A percentile compares a stretch with the other conserved stretches of the same genome.
These are phyloP conservation scores for Zaprionus inermis DNA, from an alignment of 1,140 invertebrate species.

Conservation along the genomic window DNA sequence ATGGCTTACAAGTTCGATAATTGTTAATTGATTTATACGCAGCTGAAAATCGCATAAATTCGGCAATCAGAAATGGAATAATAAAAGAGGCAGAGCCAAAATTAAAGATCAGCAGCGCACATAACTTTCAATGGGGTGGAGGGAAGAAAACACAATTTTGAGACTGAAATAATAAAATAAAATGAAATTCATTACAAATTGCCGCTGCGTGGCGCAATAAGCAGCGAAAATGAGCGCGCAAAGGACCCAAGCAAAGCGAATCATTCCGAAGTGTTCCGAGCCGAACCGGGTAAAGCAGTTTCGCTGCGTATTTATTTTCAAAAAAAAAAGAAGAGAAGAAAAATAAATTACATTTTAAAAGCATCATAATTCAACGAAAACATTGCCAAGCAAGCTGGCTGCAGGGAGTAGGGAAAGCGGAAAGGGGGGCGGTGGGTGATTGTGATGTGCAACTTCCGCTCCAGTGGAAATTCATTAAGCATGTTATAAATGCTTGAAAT, in stretches of 20 bases:
- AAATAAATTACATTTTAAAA: slow-evolving; percentile 81
- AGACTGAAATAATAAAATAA: slow-evolving; percentile 78
- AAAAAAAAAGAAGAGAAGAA: slow-evolving; percentile 43
- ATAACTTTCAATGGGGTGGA: slow-evolving; percentile 44
- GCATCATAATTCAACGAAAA: slow-evolving; percentile 82
- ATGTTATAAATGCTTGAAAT: slow-evolving; percentile 79
- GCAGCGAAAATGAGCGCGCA: slow-evolving; percentile 28
- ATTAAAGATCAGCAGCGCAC: slow-evolving; percentile 63
- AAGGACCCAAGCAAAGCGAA: slow-evolving; percentile 11
- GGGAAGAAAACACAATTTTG: slow-evolving; percentile 58
- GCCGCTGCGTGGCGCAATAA: slow-evolving; percentile 49
- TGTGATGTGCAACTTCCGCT: slow-evolving; percentile 43
- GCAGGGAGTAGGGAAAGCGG: slow-evolving; percentile 15
- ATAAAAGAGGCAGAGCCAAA: slow-evolving; percentile 54
- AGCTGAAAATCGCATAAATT: slow-evolving; percentile 47
- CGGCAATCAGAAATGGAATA: too few relatives aligned
- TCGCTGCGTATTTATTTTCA: slow-evolving; percentile 67
- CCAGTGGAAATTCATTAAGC: slow-evolving; percentile 76
- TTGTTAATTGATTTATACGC: not conserved
- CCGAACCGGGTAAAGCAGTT: slow-evolving; percentile 28
- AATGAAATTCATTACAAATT: slow-evolving; percentile 79
- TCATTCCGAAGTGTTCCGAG: too few relatives aligned
- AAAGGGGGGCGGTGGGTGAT: not conserved
- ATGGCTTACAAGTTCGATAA: slow-evolving; percentile 4
- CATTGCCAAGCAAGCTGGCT: slow-evolving; percentile 49